phyloP scores from a whole-genome alignment of 2,888 invertebrate genomes.

The Antheraea yamamai region DNA sequence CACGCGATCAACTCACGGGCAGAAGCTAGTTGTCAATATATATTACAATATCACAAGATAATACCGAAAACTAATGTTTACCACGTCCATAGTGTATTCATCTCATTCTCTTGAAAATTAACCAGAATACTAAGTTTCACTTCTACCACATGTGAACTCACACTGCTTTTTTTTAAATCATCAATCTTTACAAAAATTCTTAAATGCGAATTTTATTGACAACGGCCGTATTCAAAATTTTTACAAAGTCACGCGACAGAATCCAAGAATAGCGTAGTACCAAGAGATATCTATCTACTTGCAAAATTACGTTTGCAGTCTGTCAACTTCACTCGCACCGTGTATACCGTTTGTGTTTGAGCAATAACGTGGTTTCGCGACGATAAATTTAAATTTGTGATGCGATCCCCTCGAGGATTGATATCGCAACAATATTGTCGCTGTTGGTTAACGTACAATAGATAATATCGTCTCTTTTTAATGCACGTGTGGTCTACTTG shows the following conservation, averaged over 20 bases:
- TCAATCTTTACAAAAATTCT: too few species aligned
- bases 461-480: constrained; percentile 9
- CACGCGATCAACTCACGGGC: too few species aligned
- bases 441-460: constrained; percentile 7
- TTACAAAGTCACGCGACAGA: constrained; percentile 28
- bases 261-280: constrained; percentile 24
- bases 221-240: not conserved
- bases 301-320: constrained; percentile 23
- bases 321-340: not conserved
- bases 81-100: too few species aligned
- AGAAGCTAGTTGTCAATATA: too few species aligned
- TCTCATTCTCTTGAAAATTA: too few species aligned
- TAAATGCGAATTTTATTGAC: too few species aligned
- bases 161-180: too few species aligned
- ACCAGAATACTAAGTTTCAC: too few species aligned
- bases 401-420: constrained; percentile 12
- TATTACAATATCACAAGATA: too few species aligned
- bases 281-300: constrained; percentile 25
- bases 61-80: too few species aligned
- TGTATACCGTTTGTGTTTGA: not conserved
- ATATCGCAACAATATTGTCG: constrained; percentile 14
- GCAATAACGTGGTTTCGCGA: not conserved
- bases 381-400: not conserved
- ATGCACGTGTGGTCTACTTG: constrained; percentile 64
- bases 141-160: too few species aligned